phyloP scores from a whole-genome alignment of 2,113 vertebrate species.

The Pseudorectes ferrugineus region DNA sequence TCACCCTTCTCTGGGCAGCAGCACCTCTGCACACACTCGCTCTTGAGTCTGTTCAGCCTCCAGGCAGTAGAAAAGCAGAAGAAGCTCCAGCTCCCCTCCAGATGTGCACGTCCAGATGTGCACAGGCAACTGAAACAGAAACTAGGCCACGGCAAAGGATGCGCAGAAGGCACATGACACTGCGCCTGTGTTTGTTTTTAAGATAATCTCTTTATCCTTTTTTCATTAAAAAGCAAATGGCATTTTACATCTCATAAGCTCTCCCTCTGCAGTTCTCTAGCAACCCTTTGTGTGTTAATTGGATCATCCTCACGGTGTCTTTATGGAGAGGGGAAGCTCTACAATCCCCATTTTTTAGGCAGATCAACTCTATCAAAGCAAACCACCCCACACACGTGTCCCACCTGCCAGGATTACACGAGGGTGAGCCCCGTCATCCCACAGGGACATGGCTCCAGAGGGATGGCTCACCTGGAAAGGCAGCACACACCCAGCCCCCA shows the following conservation, averaged over 20 bases:
- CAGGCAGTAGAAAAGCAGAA: not conserved
- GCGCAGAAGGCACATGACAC: accelerated
- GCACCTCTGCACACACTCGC: accelerated
- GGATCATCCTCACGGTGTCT: not conserved
- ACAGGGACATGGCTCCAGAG: accelerated
- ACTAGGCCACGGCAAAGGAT: not conserved
- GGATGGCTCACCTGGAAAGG: not conserved
- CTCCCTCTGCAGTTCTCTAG: not conserved
- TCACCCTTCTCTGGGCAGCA: not conserved
- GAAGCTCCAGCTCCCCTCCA: not conserved
- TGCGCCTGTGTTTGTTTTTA: not conserved
- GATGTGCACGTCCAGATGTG: not conserved
- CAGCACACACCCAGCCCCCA: accelerated
- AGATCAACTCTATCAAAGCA: not conserved
- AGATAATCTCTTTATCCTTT: not conserved
- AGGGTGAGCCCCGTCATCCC: not conserved
- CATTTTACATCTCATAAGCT: not conserved
- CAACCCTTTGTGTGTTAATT: not conserved
- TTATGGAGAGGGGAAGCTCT: not conserved
- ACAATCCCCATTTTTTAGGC: not conserved
- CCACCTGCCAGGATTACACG: accelerated
- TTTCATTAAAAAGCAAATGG: not conserved
- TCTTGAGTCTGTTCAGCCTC: not conserved
- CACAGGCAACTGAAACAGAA: not conserved
- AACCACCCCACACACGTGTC: accelerated